These are phyloP conservation scores for Varecia variegata DNA, from an alignment of 2,797 vertebrate genomes.

Conservation along the genomic window DNA sequence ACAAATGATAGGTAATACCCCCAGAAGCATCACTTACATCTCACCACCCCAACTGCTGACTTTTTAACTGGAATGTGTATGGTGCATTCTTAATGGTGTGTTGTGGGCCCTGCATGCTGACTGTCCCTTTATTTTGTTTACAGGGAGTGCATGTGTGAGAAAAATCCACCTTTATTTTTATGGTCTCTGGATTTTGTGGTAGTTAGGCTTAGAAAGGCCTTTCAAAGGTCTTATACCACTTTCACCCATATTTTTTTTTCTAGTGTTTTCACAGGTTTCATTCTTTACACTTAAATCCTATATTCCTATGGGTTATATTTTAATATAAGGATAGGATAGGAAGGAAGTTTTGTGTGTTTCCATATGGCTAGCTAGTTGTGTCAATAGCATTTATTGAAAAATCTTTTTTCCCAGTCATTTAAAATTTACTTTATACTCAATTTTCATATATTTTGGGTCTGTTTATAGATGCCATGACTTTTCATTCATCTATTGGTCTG, in stretches of 20 bases:
- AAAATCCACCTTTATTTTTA: background rate
- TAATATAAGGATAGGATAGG: background rate
- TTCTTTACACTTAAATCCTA: conserved; percentile 28
- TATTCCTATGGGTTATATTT: background rate
- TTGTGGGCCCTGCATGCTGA: background rate
- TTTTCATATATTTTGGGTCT: conserved; percentile 3
- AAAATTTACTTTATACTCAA: conserved; percentile 36
- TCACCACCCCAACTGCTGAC: background rate
- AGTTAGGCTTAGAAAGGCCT: background rate
- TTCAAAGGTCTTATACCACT: conserved; percentile 26
- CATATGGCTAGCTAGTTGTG: background rate
- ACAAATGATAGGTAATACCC: background rate
- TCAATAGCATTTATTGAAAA: conserved; percentile 27
- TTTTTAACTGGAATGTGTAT: background rate
- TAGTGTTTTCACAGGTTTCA: background rate
- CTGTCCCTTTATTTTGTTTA: background rate
- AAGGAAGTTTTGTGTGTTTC: background rate
- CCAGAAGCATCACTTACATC: background rate
- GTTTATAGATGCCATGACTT: conserved; percentile 20
- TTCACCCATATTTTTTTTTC: background rate
- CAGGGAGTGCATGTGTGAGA: background rate
- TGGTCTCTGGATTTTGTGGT: conserved; percentile 5
- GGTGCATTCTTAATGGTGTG: background rate
- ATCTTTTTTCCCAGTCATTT: background rate
- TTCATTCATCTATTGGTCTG: background rate